phyloP scores from a whole-genome alignment of 2,113 vertebrate species.

The Tetrao urogallus region DNA sequence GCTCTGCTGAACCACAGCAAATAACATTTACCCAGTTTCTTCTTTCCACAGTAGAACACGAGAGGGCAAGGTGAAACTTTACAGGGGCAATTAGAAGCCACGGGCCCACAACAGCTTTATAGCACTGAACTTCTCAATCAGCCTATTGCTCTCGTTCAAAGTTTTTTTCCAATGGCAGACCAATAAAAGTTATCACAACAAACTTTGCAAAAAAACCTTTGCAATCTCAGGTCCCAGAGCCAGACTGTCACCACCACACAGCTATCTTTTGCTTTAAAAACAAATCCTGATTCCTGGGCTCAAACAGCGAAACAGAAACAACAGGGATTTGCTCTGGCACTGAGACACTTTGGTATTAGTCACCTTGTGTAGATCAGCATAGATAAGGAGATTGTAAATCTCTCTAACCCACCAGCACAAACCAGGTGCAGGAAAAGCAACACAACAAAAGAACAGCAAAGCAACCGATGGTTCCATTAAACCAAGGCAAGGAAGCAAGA shows the following conservation, averaged over 20 bases:
- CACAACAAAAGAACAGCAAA: not conserved
- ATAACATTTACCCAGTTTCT: not conserved
- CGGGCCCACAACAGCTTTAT: constrained; percentile 31
- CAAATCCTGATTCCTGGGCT: not conserved
- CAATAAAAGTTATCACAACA: constrained; percentile 7
- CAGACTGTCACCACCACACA: fast-evolving
- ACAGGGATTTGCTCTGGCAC: not conserved
- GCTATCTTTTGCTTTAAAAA: not conserved
- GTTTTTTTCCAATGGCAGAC: not conserved
- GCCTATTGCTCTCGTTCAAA: not conserved
- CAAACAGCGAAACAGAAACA: not conserved
- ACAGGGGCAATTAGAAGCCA: constrained; percentile 17
- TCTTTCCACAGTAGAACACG: not conserved
- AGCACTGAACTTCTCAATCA: constrained; percentile 6
- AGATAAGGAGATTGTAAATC: constrained; percentile 33
- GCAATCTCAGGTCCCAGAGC: not conserved
- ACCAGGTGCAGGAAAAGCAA: not conserved
- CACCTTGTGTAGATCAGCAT: not conserved
- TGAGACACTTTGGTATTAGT: not conserved
- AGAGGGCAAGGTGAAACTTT: constrained; percentile 19
- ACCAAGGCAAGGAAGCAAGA: not conserved
- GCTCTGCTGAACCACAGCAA: not conserved
- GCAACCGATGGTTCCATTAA: not conserved
- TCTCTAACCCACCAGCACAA: not conserved
- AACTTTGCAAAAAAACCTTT: not conserved